Evolutionary conservation across 2,888 invertebrate species (phyloP).

Genomic region (Drosophila vallismaia): DNA sequence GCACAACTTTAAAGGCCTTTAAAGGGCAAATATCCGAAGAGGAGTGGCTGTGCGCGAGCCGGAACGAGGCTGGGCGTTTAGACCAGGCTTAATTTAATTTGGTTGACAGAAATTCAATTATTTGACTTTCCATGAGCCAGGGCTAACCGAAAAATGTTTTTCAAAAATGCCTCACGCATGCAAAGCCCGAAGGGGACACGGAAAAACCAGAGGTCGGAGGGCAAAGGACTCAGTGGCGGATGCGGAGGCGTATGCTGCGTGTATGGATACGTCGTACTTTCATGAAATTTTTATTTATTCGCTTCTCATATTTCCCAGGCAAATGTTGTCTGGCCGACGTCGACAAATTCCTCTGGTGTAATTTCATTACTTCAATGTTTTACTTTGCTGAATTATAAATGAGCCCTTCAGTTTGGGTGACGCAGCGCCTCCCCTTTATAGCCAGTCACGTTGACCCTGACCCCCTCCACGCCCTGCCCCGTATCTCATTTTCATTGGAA

Average conservation of each 20-base stretch:
- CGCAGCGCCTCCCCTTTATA: conserved; percentile 49
- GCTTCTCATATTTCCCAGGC: conserved; percentile 57
- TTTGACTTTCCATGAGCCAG: conserved; percentile 55
- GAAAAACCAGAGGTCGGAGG: neutral
- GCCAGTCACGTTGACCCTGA: conserved; percentile 62
- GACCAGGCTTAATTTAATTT: conserved; percentile 59
- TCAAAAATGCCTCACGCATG: conserved; percentile 63
- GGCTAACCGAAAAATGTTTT: conserved; percentile 52
- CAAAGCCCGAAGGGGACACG: conserved; percentile 27
- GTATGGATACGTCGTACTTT: conserved; percentile 75
- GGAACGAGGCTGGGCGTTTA: conserved; percentile 8
- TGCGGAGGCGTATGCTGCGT: conserved; percentile 54
- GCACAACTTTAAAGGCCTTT: conserved; percentile 28
- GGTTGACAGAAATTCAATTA: conserved; percentile 71
- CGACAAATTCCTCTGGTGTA: conserved; percentile 72
- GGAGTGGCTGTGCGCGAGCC: neutral
- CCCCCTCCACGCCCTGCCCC: conserved; percentile 3
- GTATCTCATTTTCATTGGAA: neutral
- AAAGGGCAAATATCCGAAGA: neutral
- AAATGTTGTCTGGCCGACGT: conserved; percentile 37
- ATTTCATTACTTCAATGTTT: conserved; percentile 78
- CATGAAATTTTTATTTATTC: conserved; percentile 72
- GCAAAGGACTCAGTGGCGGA: neutral
- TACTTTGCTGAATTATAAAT: conserved; percentile 77
- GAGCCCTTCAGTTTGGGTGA: conserved; percentile 50